Evolutionary conservation across 2,113 vertebrate species (phyloP).

Genomic region (Hemibates koningsi): DNA sequence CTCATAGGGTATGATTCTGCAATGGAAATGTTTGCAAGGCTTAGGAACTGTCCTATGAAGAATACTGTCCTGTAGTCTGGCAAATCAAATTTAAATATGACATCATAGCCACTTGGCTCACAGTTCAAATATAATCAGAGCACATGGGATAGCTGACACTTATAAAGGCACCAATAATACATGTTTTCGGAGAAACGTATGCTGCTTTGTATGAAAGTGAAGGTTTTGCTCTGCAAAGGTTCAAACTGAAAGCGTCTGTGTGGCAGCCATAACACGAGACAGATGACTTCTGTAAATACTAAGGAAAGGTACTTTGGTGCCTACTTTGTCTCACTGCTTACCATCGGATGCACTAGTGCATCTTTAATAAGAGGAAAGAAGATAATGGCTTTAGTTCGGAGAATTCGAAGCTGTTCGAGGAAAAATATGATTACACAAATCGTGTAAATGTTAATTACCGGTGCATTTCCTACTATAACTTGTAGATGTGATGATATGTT

Average conservation of each 20-base stretch:
- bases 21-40: neutral
- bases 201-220: neutral
- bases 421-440: neutral
- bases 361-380: neutral
- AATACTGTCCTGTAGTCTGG: neutral
- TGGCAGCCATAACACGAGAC: neutral
- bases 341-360: neutral
- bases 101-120: neutral
- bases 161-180: neutral
- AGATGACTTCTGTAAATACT: neutral
- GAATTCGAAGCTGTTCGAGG: neutral
- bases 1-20: neutral
- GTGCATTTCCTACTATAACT: neutral
- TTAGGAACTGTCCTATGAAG: neutral
- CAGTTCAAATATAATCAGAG: neutral
- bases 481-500: neutral
- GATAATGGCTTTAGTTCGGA: neutral
- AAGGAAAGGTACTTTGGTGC: neutral
- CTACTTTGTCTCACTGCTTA: neutral
- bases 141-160: neutral
- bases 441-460: neutral
- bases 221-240: neutral
- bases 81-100: neutral
- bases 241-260: neutral
- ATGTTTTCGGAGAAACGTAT: neutral